Evolutionary conservation across 2,888 invertebrate species (phyloP), one percentile per base, ranked within the genome.

Genomic region (Synanthedon tipuliformis): DNA sequence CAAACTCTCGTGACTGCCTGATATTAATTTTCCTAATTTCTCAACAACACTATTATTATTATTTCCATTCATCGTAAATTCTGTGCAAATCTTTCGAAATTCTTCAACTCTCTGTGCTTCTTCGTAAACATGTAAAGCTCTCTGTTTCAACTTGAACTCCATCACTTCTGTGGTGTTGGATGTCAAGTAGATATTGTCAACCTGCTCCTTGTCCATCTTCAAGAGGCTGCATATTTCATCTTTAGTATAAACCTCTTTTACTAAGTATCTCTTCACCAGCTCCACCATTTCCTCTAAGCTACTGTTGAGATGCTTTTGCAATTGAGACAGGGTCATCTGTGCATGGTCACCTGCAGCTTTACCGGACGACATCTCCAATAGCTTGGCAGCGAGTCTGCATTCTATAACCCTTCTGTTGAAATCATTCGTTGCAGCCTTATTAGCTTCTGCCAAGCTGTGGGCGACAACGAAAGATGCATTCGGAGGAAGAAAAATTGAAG

Each of bases 361-460:
- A 18, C 71, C 70, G 50, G 69, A 64, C 27, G 64, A 59, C 50
- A 59, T 63, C n/a, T 71, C 66, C 60, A 86, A 69, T 71, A 96
- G 91, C 92, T 95, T 91, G 57, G 94, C 93, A n/a, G 95, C 97
- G 23, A 98, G 78, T 53, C 96, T 91, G 69, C 99, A 99, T 85
- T 99, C 99, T 41, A 95, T 93, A 0, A 99, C 99, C 53, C 99
- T 88, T 59, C 93, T 92, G 80, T 99, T 99, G 77, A 91, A 99
- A 78, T 97, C 93, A 41, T 91, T 90, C 0, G 95, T 95, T 12
- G 97, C 95, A 10, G 98, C 99, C 88, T 99, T 99, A 79, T 99
- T 98, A 59, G 94, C 92, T 75, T 93, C 93, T 0, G 92, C 92
- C 58, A 95, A 81, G 73, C 96, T 96, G 77, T 99, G 97, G 45